A percentile compares a stretch with the other conserved stretches of the same genome.
These are phyloP conservation scores for Sebastes diaconus DNA, from an alignment of 2,797 vertebrate species.

Conservation along the genomic window DNA sequence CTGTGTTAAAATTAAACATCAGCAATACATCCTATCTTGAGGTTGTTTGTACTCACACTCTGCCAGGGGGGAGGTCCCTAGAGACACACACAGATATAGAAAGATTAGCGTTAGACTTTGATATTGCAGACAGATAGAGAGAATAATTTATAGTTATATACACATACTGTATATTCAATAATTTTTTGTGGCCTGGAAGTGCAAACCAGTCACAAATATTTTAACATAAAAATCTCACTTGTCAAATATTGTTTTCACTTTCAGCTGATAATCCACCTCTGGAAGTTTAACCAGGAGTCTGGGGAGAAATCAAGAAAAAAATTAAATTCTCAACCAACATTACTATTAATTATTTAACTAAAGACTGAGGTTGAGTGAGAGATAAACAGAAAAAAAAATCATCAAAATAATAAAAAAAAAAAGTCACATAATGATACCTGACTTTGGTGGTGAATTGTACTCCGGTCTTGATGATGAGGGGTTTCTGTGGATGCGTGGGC, in stretches of 20 bases:
- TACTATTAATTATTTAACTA: background rate
- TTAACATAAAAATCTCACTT: slow-evolving; percentile 81
- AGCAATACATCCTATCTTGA: slow-evolving; percentile 16
- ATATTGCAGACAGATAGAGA: background rate
- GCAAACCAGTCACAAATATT: background rate
- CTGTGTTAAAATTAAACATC: slow-evolving; percentile 25
- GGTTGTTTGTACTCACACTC: slow-evolving; percentile 81
- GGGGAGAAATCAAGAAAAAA: slow-evolving; percentile 38
- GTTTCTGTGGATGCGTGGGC: slow-evolving; percentile 96
- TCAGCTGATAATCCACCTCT: slow-evolving; percentile 96
- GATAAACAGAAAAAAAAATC: no score
- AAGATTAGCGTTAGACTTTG: background rate
- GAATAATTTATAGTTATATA: background rate
- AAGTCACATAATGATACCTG: slow-evolving; percentile 79
- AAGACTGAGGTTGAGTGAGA: background rate
- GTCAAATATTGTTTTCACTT: slow-evolving; percentile 97
- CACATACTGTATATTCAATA: background rate
- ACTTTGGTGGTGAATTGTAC: slow-evolving; percentile 98
- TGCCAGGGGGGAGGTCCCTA: slow-evolving; percentile 84
- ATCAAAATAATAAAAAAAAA: no score
- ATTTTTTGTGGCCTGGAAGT: background rate
- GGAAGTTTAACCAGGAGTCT: slow-evolving; percentile 96
- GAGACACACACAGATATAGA: slow-evolving; percentile 15
- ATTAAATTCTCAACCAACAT: background rate
- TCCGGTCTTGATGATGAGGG: slow-evolving; percentile 95